A percentile compares a stretch with the other conserved stretches of the same genome.
Evolutionary conservation across 1,140 invertebrate genomes (phyloP).

Genomic region (Ostrea edulis): DNA sequence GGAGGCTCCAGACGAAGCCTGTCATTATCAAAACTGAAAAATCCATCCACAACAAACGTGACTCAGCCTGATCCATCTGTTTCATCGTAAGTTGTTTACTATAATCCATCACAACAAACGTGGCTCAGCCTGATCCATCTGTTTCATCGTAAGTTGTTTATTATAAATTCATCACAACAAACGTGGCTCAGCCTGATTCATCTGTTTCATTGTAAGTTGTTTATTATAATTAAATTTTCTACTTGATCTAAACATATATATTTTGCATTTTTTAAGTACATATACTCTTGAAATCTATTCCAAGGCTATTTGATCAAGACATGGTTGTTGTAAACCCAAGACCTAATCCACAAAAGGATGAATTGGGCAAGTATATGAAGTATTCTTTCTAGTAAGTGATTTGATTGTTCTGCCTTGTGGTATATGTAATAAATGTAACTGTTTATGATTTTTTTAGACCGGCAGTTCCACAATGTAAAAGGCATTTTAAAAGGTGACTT

Average conservation of each 20-base stretch:
- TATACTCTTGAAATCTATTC: not conserved
- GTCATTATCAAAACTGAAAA: not conserved
- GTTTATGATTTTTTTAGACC: no score
- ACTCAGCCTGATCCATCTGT: not conserved
- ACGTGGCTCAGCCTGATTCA: not conserved
- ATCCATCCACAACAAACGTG: not conserved
- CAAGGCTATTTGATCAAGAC: not conserved
- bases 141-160: not conserved
- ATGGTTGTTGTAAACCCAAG: not conserved
- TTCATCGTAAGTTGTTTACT: not conserved
- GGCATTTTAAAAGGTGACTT: constrained; percentile 14
- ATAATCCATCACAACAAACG: not conserved
- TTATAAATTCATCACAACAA: not conserved
- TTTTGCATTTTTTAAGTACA: not conserved
- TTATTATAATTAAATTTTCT: not conserved
- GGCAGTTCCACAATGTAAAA: no score
- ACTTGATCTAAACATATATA: no score
- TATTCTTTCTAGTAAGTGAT: not conserved
- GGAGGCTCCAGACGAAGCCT: not conserved
- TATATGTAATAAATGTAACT: no score
- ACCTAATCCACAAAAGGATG: not conserved
- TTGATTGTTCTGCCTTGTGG: not conserved
- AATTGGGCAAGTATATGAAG: not conserved
- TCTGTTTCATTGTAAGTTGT: not conserved
- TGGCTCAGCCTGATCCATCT: not conserved